Base-by-base conservation (phyloP, 1,140 invertebrate genomes). In the Phenacoccus solenopsis region DNA sequence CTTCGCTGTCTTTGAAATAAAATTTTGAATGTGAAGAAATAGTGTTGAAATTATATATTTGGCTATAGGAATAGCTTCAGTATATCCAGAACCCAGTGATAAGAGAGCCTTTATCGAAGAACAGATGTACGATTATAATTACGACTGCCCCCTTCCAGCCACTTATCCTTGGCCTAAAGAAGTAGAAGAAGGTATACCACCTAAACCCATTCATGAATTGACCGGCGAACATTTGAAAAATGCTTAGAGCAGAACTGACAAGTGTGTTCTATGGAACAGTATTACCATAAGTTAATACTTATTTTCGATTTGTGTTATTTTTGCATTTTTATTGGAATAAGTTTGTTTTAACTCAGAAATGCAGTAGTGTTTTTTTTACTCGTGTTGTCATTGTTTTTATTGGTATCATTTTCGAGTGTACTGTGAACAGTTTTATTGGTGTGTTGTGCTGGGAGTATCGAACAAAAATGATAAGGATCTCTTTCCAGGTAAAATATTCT, bases 31-130 rank as follows among this genome's bases (percentile, higher is more conserved):
- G 21, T 12, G 5, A 59, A 4, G 0, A 61, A 59, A 24, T 30
- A n/a, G 3, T 70, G 38, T 30, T 7, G 28, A 25, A 70, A 64
- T 72, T 72, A 28, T 71, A 67, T 28, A 70, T 59, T 61, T 21
- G 16, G 73, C 76, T 80, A n/a, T 77, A 90, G 90, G 89, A 76
- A 82, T 91, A 72, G 90, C 91, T 9, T 90, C 90, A 27, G 85
- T 89, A 30, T 93, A 93, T 78, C 91, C 91, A 0, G 87, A 93
- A 79, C 91, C 91, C 71, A 83, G 85, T 73, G 85, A 93, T 76
- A 86, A 90, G 75, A 78, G 83, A 57, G 80, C 84, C 73, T 90
- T 88, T 78, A 84, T 93, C 28, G 81, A 85, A 71, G 83, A 84
- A 73, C 86, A 89, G 76, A 84, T 90, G 82, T 93, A 91, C 77